Conservation (phyloP, 1,140 invertebrate genomes). For the Portunus trituberculatus region DNA sequence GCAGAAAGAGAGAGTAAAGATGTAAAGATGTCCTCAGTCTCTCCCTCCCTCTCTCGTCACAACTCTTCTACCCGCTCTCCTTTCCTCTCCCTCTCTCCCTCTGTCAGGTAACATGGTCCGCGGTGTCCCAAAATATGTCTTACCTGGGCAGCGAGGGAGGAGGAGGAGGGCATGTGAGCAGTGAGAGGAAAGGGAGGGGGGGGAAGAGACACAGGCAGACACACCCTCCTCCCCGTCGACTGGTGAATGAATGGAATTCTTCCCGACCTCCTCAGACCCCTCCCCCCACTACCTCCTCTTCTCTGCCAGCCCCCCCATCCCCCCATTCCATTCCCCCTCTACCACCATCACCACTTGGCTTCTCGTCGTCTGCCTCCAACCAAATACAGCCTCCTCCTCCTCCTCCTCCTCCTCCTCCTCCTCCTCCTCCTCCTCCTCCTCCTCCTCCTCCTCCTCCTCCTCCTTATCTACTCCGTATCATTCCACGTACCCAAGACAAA, state of each 20-base stretch:
- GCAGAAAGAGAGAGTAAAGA: not conserved
- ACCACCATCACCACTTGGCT: not conserved
- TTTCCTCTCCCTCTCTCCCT: not conserved
- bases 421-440: not conserved
- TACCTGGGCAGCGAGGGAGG: not conserved
- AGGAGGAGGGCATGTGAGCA: not conserved
- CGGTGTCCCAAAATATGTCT: not conserved
- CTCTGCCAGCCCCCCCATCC: not conserved
- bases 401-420: not conserved
- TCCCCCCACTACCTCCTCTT: not conserved
- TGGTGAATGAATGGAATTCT: constrained; percentile 62
- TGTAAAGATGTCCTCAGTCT: not conserved
- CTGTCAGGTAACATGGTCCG: not conserved
- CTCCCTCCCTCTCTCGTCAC: not conserved
- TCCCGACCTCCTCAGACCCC: not conserved
- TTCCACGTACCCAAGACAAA: not conserved
- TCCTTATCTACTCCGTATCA: not conserved
- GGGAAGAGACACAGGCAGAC: not conserved
- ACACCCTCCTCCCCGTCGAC: not conserved
- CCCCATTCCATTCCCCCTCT: not conserved
- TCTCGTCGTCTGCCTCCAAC: not conserved
- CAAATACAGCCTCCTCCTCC: not conserved
- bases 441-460: too few relatives aligned
- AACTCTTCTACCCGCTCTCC: not conserved
- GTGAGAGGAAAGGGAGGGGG: not conserved